Percentiles rank a stretch among this genome's conserved stretches.
These are phyloP conservation scores for Brachionus plicatilis DNA, from an alignment of 1,140 invertebrate species.

Conservation along the genomic window DNA sequence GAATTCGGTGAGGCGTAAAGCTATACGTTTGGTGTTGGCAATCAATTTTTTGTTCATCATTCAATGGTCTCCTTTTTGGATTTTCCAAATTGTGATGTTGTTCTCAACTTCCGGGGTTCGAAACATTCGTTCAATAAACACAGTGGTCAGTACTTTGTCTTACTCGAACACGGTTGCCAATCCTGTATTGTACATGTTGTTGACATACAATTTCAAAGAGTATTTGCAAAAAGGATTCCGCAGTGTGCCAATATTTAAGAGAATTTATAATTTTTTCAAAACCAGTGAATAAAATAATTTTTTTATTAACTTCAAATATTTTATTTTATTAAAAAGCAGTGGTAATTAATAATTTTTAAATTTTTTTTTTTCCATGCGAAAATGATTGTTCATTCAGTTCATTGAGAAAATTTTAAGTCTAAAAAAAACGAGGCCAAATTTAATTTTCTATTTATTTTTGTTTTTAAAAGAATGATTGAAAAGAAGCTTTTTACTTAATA, in stretches of 20 bases:
- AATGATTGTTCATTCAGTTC: too few species aligned
- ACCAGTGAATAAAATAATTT: background rate
- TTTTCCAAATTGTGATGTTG: slow-evolving; percentile 31
- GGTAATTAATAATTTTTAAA: too few species aligned
- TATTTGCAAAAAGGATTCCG: background rate
- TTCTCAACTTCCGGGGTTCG: slow-evolving; percentile 20
- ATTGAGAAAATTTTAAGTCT: too few species aligned
- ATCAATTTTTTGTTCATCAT: slow-evolving; percentile 24
- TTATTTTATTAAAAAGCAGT: too few species aligned
- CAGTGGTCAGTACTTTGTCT: slow-evolving; percentile 3
- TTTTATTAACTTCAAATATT: too few species aligned
- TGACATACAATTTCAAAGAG: slow-evolving; percentile 34
- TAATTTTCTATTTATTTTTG: too few species aligned
- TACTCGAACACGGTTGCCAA: slow-evolving; percentile 38
- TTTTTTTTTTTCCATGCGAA: too few species aligned
- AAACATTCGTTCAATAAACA: slow-evolving; percentile 11
- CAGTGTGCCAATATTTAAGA: background rate
- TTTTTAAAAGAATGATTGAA: too few species aligned
- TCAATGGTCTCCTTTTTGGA: slow-evolving; percentile 38
- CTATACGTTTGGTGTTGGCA: slow-evolving; percentile 1
- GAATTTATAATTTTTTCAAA: background rate
- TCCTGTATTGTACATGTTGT: slow-evolving; percentile 27
- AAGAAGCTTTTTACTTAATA: too few species aligned
- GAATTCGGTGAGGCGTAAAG: slow-evolving; percentile 24
- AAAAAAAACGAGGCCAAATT: too few species aligned